Evolutionary conservation across 2,888 invertebrate genomes (phyloP), one percentile per base, ranked within the genome.

Genomic region (Xestia ashworthii): DNA sequence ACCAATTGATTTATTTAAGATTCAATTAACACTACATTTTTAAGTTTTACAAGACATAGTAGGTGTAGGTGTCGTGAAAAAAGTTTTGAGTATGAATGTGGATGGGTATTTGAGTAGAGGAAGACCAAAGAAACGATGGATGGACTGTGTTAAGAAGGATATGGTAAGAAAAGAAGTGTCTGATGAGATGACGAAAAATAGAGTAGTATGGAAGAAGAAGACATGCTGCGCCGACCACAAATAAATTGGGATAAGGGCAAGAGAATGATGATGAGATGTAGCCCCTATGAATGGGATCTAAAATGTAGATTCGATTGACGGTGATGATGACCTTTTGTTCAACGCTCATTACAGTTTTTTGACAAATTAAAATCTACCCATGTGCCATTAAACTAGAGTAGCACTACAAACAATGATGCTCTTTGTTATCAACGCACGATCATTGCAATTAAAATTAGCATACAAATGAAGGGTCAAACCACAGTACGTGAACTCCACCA

Each of bases 361-460:
- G 55, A 46, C 81, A 50, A 78, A 58, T 73, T 55, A 8, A 46
- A 58, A 80, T 14, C 38, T 41, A 38, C 5, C 5, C 16, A 72
- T 6, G 16, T 46, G 74, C 38, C 22, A 74, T 66, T 50, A 60
- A 74, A 60, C 66, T 53, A 81, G 50, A 74, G 11, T 74, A 41
- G 46, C 46, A 53, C 50, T 55, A 32, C 41, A 32, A 70, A 81
- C 73, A 71, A 81, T 72, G 58, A 38, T 64, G 12, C 19, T 55
- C 62, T 67, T 75, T 78, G 84, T 58, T 25, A 58, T 25, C 25
- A 82, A 72, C 38, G 32, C 55, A 70, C 72, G 60, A 22, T 53
- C 71, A 41, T 22, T 60, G 66, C 72, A 85, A 82, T 85, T 82
- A 78, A 78, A 85, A 84, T 84, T 82, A 65, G 58, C 86, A 84